Conservation (phyloP, 1,140 invertebrate genomes). For the Drosophila virilis region DNA sequence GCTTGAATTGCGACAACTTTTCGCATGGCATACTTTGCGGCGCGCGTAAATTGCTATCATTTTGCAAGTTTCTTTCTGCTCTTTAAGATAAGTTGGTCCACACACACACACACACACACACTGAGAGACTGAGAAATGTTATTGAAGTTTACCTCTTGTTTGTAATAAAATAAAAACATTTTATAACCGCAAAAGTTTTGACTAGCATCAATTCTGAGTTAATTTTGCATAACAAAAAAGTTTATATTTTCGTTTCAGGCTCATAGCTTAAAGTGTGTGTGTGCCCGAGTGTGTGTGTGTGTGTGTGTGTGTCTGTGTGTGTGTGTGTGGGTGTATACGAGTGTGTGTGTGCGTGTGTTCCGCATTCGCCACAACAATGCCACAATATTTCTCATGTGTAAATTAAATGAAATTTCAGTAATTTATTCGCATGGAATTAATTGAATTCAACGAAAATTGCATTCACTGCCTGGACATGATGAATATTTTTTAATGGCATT, state of each 20-base stretch:
- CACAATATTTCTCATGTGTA: conserved; percentile 51
- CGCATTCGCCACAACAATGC: conserved; percentile 32
- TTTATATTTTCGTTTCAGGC: conserved; percentile 14
- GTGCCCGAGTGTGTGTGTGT: neutral
- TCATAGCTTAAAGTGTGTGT: neutral
- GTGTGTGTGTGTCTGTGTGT: conserved; percentile 10
- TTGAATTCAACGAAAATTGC: conserved; percentile 46
- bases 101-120: too few relatives aligned
- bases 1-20: conserved; percentile 52
- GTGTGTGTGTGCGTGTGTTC: conserved; percentile 9
- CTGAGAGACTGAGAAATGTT: neutral
- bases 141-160: conserved; percentile 23
- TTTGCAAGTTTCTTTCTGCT: conserved; percentile 30
- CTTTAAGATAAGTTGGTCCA: conserved; percentile 15
- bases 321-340: conserved; percentile 4
- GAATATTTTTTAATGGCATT: conserved; percentile 31
- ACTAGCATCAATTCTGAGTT: conserved; percentile 34
- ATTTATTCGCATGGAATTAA: conserved; percentile 52
- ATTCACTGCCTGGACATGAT: conserved; percentile 7
- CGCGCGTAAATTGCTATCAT: neutral
- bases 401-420: conserved; percentile 51
- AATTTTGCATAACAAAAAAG: conserved; percentile 40
- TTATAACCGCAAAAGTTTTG: conserved; percentile 31
- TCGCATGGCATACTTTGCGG: conserved; percentile 53
- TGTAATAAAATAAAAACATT: conserved; percentile 14